Evolutionary conservation across 1,140 invertebrate genomes (phyloP), one percentile per base, ranked within the genome.

Genomic region (Zaprionus vittiger): DNA sequence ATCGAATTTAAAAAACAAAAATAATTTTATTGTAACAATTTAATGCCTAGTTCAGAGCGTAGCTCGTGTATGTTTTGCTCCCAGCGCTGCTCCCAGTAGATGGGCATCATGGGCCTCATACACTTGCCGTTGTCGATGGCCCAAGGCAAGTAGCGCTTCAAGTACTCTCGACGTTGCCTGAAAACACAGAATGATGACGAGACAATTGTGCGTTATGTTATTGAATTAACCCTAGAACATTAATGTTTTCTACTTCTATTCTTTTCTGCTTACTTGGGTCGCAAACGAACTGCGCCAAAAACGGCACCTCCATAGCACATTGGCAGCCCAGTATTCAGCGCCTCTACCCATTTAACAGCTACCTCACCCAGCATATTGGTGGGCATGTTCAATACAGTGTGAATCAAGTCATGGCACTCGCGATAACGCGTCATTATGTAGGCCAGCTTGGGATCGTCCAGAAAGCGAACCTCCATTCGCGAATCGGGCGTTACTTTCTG

Each of bases 361-460:
- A 99, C 98, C 91, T 95, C 95, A 90, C 97, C 97, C 6, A 99
- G 93, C 98, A 99, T 99, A 90, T 98, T 98, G 7, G 98, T 99
- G 15, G 97, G 98, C 97, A 99, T 99, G 65, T 95, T 95, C 34
- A 99, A 94, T 7, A 97, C 93, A 0, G 98, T 96, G 93, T 99
- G 99, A 72, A 98, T 95, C 61, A 99, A 94, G 94, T 99, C 99
- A 93, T 99, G 99, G 17, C 97, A 96, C 94, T 99, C 98, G 77
- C 99, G 95, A 93, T 99, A 99, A 52, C 99, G 94, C 93, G 98
- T 97, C 96, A 99, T 99, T 4, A 99, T 96, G 94, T 99, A 99
- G 20, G 98, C 97, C 62, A 99, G 93, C 73, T 99, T 96, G 5
- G 96, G 93, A 93, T 99, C 97, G 85, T 98, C 95, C 31, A 99